phyloP scores from a whole-genome alignment of 92 coral and sea anemone species.

The Phenganax marumi region DNA sequence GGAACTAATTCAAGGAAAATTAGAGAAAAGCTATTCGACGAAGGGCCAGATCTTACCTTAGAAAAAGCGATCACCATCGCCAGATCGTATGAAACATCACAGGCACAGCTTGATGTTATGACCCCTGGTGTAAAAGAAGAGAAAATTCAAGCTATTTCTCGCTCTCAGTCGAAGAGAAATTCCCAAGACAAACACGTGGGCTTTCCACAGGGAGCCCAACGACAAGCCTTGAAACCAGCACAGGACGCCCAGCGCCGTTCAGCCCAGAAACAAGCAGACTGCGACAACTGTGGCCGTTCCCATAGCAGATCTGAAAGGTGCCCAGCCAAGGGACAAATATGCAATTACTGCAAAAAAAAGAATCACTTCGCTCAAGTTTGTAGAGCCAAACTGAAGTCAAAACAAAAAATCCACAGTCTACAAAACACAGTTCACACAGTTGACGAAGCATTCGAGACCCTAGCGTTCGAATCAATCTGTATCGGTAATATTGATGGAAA shows the following conservation, averaged over 20 bases:
- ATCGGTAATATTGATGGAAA: conserved; percentile 34
- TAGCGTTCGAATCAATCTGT: conserved; percentile 49
- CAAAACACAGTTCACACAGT: conserved; percentile 18
- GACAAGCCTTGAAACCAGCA: conserved; percentile 17
- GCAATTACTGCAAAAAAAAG: conserved; percentile 46
- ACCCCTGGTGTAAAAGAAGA: conserved; percentile 38
- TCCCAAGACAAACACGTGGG: conserved; percentile 28
- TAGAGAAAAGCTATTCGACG: conserved; percentile 54
- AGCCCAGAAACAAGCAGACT: conserved; percentile 33
- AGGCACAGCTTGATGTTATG: conserved; percentile 54
- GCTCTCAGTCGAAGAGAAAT: conserved; percentile 35
- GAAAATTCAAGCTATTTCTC: conserved; percentile 8
- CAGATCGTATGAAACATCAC: conserved; percentile 50
- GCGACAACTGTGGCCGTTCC: conserved; percentile 59
- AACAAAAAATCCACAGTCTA: conserved; percentile 41
- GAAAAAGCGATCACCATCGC: conserved; percentile 64
- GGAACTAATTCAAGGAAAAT: conserved; percentile 58
- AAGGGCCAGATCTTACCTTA: conserved; percentile 59
- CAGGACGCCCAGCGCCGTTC: background rate
- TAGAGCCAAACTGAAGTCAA: background rate
- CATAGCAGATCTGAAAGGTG: conserved; percentile 53
- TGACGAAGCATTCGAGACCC: conserved; percentile 38
- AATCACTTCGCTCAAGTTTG: conserved; percentile 57
- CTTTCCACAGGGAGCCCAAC: conserved; percentile 30
- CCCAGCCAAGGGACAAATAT: conserved; percentile 58